Evolutionary conservation across 2,888 invertebrate species (phyloP), one percentile per base, ranked within the genome.

Genomic region (Apodemia duryi): DNA sequence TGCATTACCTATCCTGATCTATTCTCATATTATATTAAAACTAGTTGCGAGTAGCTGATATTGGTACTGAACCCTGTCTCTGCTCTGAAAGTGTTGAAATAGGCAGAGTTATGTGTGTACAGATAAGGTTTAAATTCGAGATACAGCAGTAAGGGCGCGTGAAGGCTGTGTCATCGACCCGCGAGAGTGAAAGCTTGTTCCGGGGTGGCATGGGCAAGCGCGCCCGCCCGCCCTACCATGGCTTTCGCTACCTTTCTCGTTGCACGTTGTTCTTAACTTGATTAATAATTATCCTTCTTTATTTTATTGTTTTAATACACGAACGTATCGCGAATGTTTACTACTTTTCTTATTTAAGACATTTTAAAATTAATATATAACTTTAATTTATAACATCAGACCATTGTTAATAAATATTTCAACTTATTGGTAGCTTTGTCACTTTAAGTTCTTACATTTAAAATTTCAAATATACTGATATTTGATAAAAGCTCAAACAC

Each of bases 181-280:
- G 85, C 81, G 88, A 87, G 88, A 90, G 90, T 88, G 89, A 88
- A 89, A 88, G 87, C 86, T 78, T 81, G 84, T 88, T 89, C 89
- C 88, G 88, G 88, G 88, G 86, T 81, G 88, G 85, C 80, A 73
- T 71, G 74, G 76, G 72, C 77, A 73, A 74, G 74, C 71, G 74
- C 73, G 75, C 78, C 79, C 85, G 78, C 85, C 86, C 86, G 81
- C 85, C 88, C 85, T 78, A 80, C 79, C 81, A 77, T 76, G 86
- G 86, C 91, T 86, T 91, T 89, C 87, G 88, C 91, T 89, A 81
- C 91, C 91, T 81, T 81, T 80, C 82, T 80, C 79, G 88, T 75
- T 74, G 76, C 79, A 80, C 80, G 73, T 83, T 83, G 83, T 83
- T 85, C 83, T 79, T 73, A 81, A 83, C 77, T 82, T 75, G 72